These are phyloP conservation scores for Epirrhoe tristata DNA, from an alignment of 2,888 invertebrate species.

Conservation along the genomic window DNA sequence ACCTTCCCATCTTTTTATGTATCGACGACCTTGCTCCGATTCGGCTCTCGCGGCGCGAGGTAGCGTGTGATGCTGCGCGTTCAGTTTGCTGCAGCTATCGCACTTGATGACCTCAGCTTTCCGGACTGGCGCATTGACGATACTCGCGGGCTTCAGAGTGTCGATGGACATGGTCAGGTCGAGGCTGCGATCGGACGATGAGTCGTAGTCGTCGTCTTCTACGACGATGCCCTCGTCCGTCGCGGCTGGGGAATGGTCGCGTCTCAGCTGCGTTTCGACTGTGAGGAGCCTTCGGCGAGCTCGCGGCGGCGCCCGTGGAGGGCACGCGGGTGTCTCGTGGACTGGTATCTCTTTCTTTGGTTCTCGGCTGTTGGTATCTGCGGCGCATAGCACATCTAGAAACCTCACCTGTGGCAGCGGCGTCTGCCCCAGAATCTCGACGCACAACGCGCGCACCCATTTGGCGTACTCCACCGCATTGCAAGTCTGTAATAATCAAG, in stretches of 20 bases:
- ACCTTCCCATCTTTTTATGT: constrained; percentile 80
- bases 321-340: constrained; percentile 68
- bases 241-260: constrained; percentile 80
- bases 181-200: constrained; percentile 85
- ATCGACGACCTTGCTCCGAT: constrained; percentile 75
- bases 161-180: constrained; percentile 80
- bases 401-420: constrained; percentile 90
- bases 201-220: constrained; percentile 84
- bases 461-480: constrained; percentile 89
- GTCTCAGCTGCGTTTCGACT: constrained; percentile 72
- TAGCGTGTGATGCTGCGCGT: constrained; percentile 75
- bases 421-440: constrained; percentile 90
- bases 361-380: constrained; percentile 77
- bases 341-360: constrained; percentile 71
- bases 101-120: constrained; percentile 78
- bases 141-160: constrained; percentile 77
- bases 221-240: constrained; percentile 84
- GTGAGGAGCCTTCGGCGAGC: constrained; percentile 75
- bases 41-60: constrained; percentile 76
- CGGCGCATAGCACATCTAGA: constrained; percentile 88
- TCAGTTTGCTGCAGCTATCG: constrained; percentile 79
- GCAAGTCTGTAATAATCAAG: constrained; percentile 86
- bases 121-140: constrained; percentile 74
- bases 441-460: constrained; percentile 91
- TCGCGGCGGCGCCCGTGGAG: constrained; percentile 77